These are phyloP conservation scores for Corvus moneduloides DNA, from an alignment of 2,113 vertebrate genomes.

Conservation along the genomic window DNA sequence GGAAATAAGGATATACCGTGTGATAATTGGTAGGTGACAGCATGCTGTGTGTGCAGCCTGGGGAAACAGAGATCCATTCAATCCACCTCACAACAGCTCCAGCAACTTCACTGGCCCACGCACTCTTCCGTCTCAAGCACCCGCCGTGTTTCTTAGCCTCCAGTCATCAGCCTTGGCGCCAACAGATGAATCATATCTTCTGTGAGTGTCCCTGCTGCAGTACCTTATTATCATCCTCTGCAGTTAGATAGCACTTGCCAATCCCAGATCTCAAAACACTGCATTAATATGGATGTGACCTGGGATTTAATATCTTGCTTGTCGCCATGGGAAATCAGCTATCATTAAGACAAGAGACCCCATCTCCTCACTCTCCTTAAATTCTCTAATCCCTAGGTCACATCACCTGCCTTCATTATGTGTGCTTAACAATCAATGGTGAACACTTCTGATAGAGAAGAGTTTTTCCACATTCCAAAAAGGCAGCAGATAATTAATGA, in stretches of 20 bases:
- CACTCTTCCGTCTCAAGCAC: neutral
- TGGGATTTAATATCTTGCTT: neutral
- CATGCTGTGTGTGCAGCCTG: neutral
- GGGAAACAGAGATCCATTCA: constrained; percentile 24
- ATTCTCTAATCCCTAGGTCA: neutral
- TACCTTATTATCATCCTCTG: neutral
- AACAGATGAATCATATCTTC: constrained; percentile 46
- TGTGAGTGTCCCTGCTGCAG: neutral
- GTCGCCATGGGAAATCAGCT: neutral
- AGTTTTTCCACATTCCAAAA: neutral
- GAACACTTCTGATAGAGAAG: neutral
- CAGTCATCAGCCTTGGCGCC: constrained; percentile 11
- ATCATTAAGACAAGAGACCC: neutral
- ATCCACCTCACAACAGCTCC: neutral
- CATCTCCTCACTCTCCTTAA: neutral
- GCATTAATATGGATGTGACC: neutral
- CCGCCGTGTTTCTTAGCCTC: neutral
- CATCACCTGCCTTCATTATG: neutral
- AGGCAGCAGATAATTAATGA: neutral
- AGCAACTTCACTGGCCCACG: neutral
- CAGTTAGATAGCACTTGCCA: neutral
- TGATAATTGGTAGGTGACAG: constrained; percentile 37
- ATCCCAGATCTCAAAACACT: neutral
- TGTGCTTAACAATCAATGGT: neutral
- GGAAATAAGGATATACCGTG: neutral